Conservation (phyloP, 1,140 invertebrate species). For the Drosophila lini region DNA sequence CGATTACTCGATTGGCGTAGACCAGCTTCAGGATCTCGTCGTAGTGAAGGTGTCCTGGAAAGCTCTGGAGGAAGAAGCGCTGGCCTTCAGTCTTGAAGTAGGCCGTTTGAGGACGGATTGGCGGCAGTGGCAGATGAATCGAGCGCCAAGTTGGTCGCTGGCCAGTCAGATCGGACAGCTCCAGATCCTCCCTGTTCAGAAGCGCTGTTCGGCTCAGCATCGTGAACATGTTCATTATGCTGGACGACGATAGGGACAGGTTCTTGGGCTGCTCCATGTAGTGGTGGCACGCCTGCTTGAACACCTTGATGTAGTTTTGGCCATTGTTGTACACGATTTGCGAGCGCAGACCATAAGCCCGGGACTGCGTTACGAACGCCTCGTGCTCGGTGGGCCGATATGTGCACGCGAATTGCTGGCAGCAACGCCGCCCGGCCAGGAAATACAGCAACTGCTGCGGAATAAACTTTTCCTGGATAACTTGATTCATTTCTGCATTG, state of each 20-base stretch:
- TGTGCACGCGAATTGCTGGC: constrained; percentile 61
- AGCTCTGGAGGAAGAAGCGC: constrained; percentile 16
- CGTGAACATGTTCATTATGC: constrained; percentile 43
- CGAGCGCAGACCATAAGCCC: constrained; percentile 37
- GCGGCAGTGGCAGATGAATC: constrained; percentile 16
- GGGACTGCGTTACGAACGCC: constrained; percentile 25
- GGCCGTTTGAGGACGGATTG: constrained; percentile 5
- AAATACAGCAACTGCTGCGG: constrained; percentile 70
- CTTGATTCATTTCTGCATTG: constrained; percentile 49
- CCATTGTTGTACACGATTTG: constrained; percentile 36
- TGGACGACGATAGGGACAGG: constrained; percentile 19
- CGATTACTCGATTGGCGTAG: constrained; percentile 42
- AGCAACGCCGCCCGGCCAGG: constrained; percentile 66
- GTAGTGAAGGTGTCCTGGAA: constrained; percentile 1
- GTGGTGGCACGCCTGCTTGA: constrained; percentile 59
- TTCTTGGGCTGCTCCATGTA: constrained; percentile 57
- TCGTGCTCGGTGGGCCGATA: constrained; percentile 53
- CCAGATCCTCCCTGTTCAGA: constrained; percentile 26
- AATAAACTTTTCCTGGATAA: constrained; percentile 54
- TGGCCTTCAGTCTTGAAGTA: constrained; percentile 32
- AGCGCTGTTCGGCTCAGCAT: constrained; percentile 25
- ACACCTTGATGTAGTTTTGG: constrained; percentile 56
- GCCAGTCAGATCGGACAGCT: constrained; percentile 6
- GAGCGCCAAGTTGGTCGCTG: constrained; percentile 9
- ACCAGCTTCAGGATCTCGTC: constrained; percentile 36